A percentile compares a stretch with the other conserved stretches of the same genome.
These are phyloP conservation scores for Myrmophylax atrothorax DNA, from an alignment of 2,113 vertebrate genomes.

Conservation along the genomic window DNA sequence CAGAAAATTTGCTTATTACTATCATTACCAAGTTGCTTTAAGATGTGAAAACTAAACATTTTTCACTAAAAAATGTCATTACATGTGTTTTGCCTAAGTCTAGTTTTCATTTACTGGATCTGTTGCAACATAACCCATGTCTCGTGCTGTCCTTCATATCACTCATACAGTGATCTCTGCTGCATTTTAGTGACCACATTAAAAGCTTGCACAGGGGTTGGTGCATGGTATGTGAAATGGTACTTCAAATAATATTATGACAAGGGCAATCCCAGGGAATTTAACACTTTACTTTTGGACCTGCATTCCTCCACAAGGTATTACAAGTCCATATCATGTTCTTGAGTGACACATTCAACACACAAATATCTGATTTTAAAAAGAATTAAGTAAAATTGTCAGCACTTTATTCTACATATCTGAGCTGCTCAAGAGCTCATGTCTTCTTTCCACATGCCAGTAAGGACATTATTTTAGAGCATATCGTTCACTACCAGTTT, in stretches of 20 bases:
- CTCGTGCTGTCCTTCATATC: not conserved
- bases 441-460: not conserved
- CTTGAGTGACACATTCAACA: not conserved
- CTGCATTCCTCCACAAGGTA: not conserved
- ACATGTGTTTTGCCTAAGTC: not conserved
- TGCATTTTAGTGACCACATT: not conserved
- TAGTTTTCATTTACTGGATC: not conserved
- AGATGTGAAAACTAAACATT: not conserved
- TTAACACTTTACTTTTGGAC: not conserved
- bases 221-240: not conserved
- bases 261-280: not conserved
- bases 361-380: not conserved
- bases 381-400: not conserved
- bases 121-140: not conserved
- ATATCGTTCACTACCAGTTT: not conserved
- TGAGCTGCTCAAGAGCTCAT: not conserved
- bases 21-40: not conserved
- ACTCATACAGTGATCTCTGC: not conserved
- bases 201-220: not conserved
- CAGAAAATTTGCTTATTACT: not conserved
- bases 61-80: not conserved
- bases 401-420: not conserved
- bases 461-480: not conserved
- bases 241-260: not conserved
- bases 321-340: not conserved